phyloP scores from a whole-genome alignment of 2,888 invertebrate species.

The Euzetes globulus region DNA sequence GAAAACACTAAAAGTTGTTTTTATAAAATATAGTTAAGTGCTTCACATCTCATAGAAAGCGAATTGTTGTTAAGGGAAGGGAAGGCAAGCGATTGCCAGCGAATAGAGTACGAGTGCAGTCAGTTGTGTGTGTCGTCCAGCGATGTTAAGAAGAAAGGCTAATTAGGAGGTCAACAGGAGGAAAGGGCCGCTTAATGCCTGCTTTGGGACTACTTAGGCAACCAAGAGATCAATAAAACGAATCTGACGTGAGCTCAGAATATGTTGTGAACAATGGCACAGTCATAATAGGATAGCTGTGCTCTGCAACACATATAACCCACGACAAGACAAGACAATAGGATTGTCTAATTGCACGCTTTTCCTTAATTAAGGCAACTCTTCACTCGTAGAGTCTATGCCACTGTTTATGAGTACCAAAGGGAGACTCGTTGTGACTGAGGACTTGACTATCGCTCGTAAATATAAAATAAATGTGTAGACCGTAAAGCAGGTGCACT shows the following conservation, averaged over 20 bases:
- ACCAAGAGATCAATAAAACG: constrained; percentile 27
- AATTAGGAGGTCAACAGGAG: constrained; percentile 30
- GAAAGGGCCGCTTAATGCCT: constrained; percentile 27
- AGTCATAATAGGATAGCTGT: constrained; percentile 14
- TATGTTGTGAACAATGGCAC: not conserved
- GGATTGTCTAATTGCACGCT: constrained; percentile 13
- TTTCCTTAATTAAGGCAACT: constrained; percentile 22
- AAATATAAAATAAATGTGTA: constrained; percentile 11
- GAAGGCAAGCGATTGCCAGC: not conserved
- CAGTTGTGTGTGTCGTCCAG: constrained; percentile 1
- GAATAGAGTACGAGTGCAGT: not conserved
- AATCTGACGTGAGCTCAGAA: constrained; percentile 25
- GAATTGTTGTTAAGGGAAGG: constrained; percentile 1
- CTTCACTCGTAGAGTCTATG: not conserved
- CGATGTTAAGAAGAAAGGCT: constrained; percentile 1
- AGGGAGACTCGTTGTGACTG: not conserved
- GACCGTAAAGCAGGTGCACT: constrained; percentile 15
- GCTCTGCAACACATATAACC: not conserved
- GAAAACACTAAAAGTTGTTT: not conserved
- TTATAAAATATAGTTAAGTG: constrained; percentile 22
- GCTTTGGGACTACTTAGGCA: constrained; percentile 27
- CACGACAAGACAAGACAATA: not conserved
- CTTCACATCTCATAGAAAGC: constrained; percentile 1
- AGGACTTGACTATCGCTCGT: not conserved
- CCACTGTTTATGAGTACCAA: constrained; percentile 13